Evolutionary conservation across 2,797 vertebrate genomes (phyloP).

Genomic region (Triplophysa bombifrons): DNA sequence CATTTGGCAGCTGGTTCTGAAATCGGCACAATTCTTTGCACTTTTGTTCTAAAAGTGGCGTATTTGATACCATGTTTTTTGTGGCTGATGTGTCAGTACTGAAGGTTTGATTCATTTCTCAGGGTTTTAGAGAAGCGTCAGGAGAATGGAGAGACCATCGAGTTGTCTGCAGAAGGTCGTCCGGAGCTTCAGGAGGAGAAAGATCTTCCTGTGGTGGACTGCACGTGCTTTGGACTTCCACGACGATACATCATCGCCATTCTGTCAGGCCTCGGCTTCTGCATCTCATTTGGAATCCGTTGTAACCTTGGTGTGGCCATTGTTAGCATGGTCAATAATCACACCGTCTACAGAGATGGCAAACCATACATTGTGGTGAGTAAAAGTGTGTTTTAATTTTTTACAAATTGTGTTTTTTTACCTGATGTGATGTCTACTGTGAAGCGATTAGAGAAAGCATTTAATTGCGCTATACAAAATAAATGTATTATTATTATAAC

Average conservation of each 20-base stretch:
- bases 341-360: constrained; percentile 72
- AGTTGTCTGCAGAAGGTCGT: constrained; percentile 79
- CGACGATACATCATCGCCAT: constrained; percentile 85
- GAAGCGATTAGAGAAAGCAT: too few relatives aligned
- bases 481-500: too few relatives aligned
- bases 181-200: constrained; percentile 69
- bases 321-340: constrained; percentile 87
- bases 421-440: too few relatives aligned
- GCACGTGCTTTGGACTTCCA: constrained; percentile 83
- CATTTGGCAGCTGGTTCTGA: too few relatives aligned
- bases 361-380: constrained; percentile 75
- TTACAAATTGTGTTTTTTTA: too few relatives aligned
- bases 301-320: constrained; percentile 86
- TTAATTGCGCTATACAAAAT: too few relatives aligned
- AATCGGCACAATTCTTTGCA: too few relatives aligned
- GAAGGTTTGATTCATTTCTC: neutral
- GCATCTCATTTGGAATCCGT: constrained; percentile 88
- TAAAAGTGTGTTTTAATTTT: neutral
- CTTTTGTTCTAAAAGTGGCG: too few relatives aligned
- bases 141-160: constrained; percentile 85
- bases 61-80: too few relatives aligned
- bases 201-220: constrained; percentile 76
- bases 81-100: neutral
- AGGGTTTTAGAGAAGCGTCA: constrained; percentile 89
- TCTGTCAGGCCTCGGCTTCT: constrained; percentile 83